These are phyloP conservation scores for Carcinoscorpius rotundicauda DNA, from an alignment of 1,140 invertebrate genomes.

Conservation along the genomic window DNA sequence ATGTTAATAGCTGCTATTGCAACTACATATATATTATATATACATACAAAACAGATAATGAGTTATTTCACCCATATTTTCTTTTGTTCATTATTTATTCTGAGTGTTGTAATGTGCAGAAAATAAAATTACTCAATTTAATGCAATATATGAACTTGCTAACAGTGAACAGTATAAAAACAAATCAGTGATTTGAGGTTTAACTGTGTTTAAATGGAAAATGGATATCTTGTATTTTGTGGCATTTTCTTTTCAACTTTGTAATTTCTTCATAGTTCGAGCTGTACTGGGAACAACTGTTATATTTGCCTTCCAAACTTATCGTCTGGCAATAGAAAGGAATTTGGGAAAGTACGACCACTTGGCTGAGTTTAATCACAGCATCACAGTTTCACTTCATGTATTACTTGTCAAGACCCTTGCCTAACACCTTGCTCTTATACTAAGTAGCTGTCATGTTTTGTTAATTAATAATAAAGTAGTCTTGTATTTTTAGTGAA, in stretches of 20 bases:
- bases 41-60: no score
- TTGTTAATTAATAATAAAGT: not conserved
- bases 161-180: no score
- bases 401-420: slow-evolving; percentile 84
- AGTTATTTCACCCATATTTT: no score
- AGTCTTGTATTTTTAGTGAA: slow-evolving; percentile 6
- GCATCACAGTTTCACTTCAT: slow-evolving; percentile 94
- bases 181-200: no score
- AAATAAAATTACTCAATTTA: no score
- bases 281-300: slow-evolving; percentile 60
- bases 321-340: slow-evolving; percentile 40
- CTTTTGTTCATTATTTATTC: no score
- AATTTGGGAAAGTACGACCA: slow-evolving; percentile 64
- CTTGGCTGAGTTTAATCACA: slow-evolving; percentile 73
- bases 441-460: slow-evolving; percentile 53
- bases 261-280: slow-evolving; percentile 56
- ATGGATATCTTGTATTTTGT: no score
- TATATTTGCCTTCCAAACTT: slow-evolving; percentile 54
- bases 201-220: no score
- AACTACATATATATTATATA: no score
- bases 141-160: no score
- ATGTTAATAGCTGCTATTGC: no score
- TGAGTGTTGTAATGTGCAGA: no score
- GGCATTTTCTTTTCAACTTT: slow-evolving; percentile 1
- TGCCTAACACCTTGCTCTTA: slow-evolving; percentile 91